Evolutionary conservation across 2,888 invertebrate species (phyloP).

Genomic region (Spilarctia lutea): DNA sequence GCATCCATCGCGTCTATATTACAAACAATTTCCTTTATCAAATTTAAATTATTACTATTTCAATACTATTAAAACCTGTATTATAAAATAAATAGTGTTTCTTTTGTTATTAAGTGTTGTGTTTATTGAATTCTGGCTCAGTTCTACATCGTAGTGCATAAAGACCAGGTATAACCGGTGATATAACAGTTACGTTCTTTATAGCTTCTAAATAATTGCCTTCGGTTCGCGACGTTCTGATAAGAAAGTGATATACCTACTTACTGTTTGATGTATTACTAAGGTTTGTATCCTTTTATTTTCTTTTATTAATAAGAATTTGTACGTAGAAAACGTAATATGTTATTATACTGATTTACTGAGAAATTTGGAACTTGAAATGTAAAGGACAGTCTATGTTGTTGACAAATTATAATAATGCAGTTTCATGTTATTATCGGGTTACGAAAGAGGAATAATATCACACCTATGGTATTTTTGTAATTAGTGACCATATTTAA

Average conservation of each 20-base stretch:
- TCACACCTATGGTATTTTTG: neutral
- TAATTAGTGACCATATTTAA: neutral
- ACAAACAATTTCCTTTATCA: slow-evolving; percentile 26
- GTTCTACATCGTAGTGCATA: slow-evolving; percentile 3
- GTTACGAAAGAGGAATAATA: neutral
- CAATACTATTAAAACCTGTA: neutral
- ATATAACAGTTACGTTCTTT: slow-evolving; percentile 33
- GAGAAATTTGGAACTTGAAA: neutral
- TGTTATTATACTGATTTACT: neutral
- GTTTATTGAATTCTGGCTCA: neutral
- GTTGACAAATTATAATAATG: neutral
- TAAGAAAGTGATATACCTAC: slow-evolving; percentile 18
- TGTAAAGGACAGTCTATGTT: neutral
- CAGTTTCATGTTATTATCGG: neutral
- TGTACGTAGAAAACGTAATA: neutral
- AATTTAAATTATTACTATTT: neutral
- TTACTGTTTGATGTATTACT: slow-evolving; percentile 20
- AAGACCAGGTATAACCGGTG: slow-evolving; percentile 34
- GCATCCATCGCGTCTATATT: slow-evolving; percentile 36
- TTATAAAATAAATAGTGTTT: neutral
- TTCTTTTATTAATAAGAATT: neutral
- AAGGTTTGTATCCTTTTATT: slow-evolving; percentile 39
- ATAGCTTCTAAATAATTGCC: slow-evolving; percentile 34
- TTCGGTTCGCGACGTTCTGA: slow-evolving; percentile 26
- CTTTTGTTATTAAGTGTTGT: neutral